phyloP scores from a whole-genome alignment of 2,797 vertebrate genomes.

The Choloepus didactylus region DNA sequence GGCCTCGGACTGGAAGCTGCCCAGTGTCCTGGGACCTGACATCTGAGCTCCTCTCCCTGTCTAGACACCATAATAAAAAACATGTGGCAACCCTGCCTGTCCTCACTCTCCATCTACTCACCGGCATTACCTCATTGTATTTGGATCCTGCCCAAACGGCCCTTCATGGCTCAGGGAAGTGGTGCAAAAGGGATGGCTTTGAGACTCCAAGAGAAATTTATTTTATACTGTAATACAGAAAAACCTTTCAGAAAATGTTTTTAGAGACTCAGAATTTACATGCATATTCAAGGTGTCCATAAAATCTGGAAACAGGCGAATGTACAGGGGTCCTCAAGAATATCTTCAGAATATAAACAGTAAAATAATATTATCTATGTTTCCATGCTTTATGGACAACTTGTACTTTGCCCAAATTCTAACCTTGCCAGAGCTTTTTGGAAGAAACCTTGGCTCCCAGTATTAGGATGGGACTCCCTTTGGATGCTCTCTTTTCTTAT shows the following conservation, averaged over 20 bases:
- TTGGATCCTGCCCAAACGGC: background rate
- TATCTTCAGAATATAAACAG: background rate
- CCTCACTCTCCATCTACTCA: background rate
- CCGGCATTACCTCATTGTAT: background rate
- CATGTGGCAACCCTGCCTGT: background rate
- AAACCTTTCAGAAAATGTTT: slow-evolving; percentile 14
- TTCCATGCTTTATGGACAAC: background rate
- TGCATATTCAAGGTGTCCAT: background rate
- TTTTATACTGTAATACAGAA: background rate
- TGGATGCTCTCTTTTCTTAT: background rate
- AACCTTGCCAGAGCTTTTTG: background rate
- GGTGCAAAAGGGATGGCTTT: background rate
- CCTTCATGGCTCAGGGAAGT: background rate
- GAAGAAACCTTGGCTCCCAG: background rate
- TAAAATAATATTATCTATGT: background rate
- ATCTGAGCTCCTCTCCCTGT: background rate
- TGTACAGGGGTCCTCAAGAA: background rate
- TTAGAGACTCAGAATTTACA: background rate
- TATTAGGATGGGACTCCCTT: background rate
- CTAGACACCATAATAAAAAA: background rate
- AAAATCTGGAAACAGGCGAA: background rate
- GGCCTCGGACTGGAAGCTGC: background rate
- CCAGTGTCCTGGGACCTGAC: background rate
- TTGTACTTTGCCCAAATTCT: background rate
- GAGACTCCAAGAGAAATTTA: background rate